Evolutionary conservation across 2,113 vertebrate genomes (phyloP).

Genomic region (Melospiza melodia): DNA sequence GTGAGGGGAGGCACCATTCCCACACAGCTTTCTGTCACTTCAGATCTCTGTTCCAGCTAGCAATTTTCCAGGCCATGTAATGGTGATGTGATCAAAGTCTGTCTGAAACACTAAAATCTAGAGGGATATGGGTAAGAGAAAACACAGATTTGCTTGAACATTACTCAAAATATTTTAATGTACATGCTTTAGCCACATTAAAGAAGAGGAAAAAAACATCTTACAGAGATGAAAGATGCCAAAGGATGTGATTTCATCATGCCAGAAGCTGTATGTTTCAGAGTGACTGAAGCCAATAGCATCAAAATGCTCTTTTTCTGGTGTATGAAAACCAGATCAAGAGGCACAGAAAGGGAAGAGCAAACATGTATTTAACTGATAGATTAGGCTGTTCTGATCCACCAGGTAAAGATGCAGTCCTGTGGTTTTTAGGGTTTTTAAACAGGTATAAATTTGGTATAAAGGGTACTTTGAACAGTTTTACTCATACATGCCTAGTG

Average conservation of each 20-base stretch:
- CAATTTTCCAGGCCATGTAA: accelerated
- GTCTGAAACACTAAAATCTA: background rate
- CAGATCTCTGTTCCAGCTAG: background rate
- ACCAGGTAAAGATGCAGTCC: background rate
- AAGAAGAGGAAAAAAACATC: background rate
- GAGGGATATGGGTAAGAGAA: background rate
- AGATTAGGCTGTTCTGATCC: background rate
- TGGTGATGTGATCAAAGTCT: background rate
- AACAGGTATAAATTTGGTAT: background rate
- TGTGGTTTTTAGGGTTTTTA: background rate
- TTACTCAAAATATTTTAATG: conserved; percentile 39
- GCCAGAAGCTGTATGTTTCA: background rate
- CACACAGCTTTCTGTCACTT: background rate
- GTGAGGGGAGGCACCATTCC: background rate
- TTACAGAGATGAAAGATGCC: background rate
- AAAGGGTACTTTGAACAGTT: background rate
- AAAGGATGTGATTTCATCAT: background rate
- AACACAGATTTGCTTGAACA: background rate
- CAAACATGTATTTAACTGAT: background rate
- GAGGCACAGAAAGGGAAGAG: background rate
- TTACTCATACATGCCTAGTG: background rate
- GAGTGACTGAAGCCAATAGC: background rate
- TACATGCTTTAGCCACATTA: background rate
- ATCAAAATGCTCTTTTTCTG: background rate
- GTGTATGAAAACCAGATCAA: background rate